Evolutionary conservation across 1,140 invertebrate species (phyloP), one percentile per base, ranked within the genome.

Genomic region (Lordiphosa clarofinis): DNA sequence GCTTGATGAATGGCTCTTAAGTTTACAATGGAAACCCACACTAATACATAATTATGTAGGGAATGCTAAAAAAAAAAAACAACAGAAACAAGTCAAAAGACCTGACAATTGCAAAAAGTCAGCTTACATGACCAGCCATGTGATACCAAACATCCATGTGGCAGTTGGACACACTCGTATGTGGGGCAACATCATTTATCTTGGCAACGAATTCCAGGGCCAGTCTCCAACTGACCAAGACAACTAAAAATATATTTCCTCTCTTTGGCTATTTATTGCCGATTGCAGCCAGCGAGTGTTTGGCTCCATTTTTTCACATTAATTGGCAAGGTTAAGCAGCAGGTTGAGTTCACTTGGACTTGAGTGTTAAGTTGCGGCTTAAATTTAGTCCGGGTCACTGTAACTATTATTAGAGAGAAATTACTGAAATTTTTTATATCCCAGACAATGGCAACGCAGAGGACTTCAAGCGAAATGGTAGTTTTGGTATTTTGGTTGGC

Each of bases 241-340:
- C 55, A 68, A 60, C 43, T 44, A 59, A 56, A 81, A 68, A 71
- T 67, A 82, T 49, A 49, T 67, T 43, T 60, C 38, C 50, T 39
- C 46, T 54, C 37, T 55, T 54, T 54, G 39, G 65, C 61, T 67
- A 75, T 81, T 82, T 81, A 82, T 81, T 82, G 72, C 57, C 57
- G 56, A 78, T 59, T 78, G 4, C 4, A 24, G 21, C 21, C 21
- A 24, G 21, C 68, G 31, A 56, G 50, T 68, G 43, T 39, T 52
- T 61, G 15, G 13, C 43, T 11, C 50, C 53, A 39, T 65, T 61
- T 36, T 82, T 60, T 82, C 76, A 81, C 72, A 72, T 76, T 81
- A 84, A 81, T 81, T 81, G 75, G 76, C 75, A 82, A 67, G 75
- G 75, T 75, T 75, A 82, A 72, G 76, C 58, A 65, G 49, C 36